Percentiles rank a stretch among this genome's conserved stretches.
phyloP scores from a whole-genome alignment of 1,140 invertebrate genomes.

The Carposina sasakii region DNA sequence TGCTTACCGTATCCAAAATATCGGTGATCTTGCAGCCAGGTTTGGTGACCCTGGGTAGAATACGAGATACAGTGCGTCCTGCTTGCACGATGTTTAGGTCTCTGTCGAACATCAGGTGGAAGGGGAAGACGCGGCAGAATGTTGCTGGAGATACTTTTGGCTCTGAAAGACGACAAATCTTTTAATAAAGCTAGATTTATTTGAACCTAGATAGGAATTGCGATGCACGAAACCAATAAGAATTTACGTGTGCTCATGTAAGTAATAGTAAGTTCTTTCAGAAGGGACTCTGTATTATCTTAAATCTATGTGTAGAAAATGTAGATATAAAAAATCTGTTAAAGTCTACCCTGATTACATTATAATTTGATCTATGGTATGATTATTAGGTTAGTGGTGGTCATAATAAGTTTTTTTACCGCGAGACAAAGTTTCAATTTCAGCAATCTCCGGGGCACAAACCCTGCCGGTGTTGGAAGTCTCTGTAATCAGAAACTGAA shows the following conservation, averaged over 20 bases:
- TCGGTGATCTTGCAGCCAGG: slow-evolving; percentile 82
- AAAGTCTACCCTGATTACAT: no score
- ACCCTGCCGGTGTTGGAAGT: slow-evolving; percentile 77
- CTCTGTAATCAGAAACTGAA: slow-evolving; percentile 95
- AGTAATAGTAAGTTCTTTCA: no score
- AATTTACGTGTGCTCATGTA: no score
- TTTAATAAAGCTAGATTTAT: background rate
- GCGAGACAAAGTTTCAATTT: slow-evolving; percentile 81
- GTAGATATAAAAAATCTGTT: no score
- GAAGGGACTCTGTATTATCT: no score
- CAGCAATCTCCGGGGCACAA: slow-evolving; percentile 77
- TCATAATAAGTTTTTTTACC: slow-evolving; percentile 75
- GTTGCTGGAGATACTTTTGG: slow-evolving; percentile 91
- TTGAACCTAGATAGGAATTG: background rate
- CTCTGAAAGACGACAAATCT: slow-evolving; percentile 71
- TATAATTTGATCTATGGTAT: no score
- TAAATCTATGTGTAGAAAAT: no score
- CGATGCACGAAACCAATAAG: no score
- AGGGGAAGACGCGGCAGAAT: slow-evolving; percentile 95
- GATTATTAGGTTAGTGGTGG: no score
- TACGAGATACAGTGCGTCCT: slow-evolving; percentile 87
- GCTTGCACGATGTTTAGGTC: slow-evolving; percentile 89
- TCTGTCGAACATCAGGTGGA: slow-evolving; percentile 94
- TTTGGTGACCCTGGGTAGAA: slow-evolving; percentile 82
- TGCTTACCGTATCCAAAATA: slow-evolving; percentile 85